Evolutionary conservation across 1,140 invertebrate species (phyloP), one percentile per base, ranked within the genome.

Genomic region (Cryptotermes secundus): DNA sequence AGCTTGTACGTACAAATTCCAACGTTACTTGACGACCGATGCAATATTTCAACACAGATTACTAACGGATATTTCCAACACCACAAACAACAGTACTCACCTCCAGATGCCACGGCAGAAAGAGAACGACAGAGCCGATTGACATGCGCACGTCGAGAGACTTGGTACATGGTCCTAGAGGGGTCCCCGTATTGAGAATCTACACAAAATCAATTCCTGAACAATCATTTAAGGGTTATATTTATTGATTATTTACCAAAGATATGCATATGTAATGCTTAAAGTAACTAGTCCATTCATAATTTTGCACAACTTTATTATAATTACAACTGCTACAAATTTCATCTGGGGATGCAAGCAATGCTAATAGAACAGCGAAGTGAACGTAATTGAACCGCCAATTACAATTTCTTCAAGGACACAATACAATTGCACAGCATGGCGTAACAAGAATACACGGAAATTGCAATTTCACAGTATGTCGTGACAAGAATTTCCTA

Each of bases 21-120:
- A 36, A 84, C 49, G 22, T 9, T 84, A 84, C 38, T 79, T 80
- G 34, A 34, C 12, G 26, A 1, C 22, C 34, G 83, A 84, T 84
- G 83, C 10, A 45, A 1, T 42, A 19, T 79, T 45, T 26, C 14
- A 26, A 84, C 24, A n/a, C 36, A 14, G 79, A 84, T 84, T 79
- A n/a, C 34, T 80, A 12, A 79, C 59, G 35, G 79, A 84, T 84
- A 79, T 79, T 79, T 34, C n/a, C 31, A 45, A 59, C 72, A 31
- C 22, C 85, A 72, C 86, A 88, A 86, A 86, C 86, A 89, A 88
- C 86, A 89, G 88, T 89, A 91, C 91, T 92, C 91, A 92, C 91
- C 91, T 92, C 89, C 87, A 90, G 89, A 89, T 90, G 90, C 91
- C 89, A 91, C 90, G 89, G 89, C 90, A 91, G 91, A 92, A 92